These are phyloP conservation scores for Oostethus manadensis DNA, from an alignment of 2,113 vertebrate species.

Conservation along the genomic window DNA sequence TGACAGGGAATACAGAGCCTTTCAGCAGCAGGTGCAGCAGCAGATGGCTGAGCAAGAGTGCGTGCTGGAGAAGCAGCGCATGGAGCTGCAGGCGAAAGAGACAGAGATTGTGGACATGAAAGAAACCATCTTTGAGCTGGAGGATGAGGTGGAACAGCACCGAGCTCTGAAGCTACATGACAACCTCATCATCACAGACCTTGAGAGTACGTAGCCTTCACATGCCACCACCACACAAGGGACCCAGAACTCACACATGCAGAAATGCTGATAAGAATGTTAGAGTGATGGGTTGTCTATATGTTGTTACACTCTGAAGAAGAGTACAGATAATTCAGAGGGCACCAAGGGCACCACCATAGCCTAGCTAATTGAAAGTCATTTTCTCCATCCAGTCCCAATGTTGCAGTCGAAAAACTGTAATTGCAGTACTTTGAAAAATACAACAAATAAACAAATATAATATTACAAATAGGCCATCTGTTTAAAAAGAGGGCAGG, in stretches of 20 bases:
- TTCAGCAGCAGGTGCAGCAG: constrained; percentile 85
- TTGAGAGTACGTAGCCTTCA: constrained; percentile 82
- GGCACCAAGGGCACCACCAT: too few species aligned
- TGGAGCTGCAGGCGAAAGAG: constrained; percentile 86
- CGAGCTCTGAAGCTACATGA: constrained; percentile 93
- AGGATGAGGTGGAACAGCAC: constrained; percentile 95
- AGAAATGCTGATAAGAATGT: too few species aligned
- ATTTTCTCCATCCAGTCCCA: too few species aligned
- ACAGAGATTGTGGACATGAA: constrained; percentile 92
- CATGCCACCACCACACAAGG: background rate
- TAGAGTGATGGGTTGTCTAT: too few species aligned
- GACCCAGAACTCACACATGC: background rate
- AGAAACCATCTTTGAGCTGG: constrained; percentile 92
- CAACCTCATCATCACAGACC: constrained; percentile 91
- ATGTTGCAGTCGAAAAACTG: too few species aligned
- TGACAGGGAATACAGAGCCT: constrained; percentile 83
- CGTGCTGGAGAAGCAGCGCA: constrained; percentile 79
- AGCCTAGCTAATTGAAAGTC: too few species aligned
- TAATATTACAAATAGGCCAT: too few species aligned
- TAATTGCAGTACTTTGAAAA: too few species aligned
- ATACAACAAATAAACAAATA: too few species aligned
- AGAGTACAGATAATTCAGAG: too few species aligned
- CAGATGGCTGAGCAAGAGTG: constrained; percentile 83
- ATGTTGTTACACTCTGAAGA: too few species aligned
- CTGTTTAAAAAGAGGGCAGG: too few species aligned